Evolutionary conservation across 1,140 invertebrate species (phyloP).

Genomic region (Stegodyphus dumicola): DNA sequence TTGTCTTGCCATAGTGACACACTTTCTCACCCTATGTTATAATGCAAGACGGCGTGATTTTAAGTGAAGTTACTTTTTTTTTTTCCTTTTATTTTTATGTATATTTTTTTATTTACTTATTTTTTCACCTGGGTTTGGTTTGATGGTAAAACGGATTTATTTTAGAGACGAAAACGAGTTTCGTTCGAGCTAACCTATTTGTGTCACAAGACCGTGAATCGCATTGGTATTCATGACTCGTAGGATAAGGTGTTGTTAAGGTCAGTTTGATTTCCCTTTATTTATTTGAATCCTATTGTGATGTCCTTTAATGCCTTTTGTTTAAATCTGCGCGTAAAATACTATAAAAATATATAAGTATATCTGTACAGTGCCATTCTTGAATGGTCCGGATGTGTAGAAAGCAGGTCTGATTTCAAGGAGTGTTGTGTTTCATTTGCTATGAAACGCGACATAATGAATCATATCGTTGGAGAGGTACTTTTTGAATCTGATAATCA

Average conservation of each 20-base stretch:
- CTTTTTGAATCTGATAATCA: no score
- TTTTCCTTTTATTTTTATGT: not conserved
- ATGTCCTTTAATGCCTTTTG: slow-evolving; percentile 51
- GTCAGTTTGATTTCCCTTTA: slow-evolving; percentile 13
- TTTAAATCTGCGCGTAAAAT: slow-evolving; percentile 42
- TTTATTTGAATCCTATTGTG: slow-evolving; percentile 21
- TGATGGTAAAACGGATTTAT: slow-evolving; percentile 20
- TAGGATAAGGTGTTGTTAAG: slow-evolving; percentile 41
- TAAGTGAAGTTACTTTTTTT: not conserved
- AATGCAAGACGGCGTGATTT: not conserved
- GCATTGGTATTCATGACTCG: slow-evolving; percentile 31
- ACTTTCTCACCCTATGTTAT: slow-evolving; percentile 37
- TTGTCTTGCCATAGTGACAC: slow-evolving; percentile 59
- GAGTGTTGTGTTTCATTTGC: no score
- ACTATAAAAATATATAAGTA: slow-evolving; percentile 26
- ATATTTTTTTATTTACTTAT: not conserved
- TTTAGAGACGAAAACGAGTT: slow-evolving; percentile 42
- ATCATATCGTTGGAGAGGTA: no score
- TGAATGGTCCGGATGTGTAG: no score
- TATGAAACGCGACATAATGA: no score
- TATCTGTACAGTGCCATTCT: not conserved
- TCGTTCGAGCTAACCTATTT: slow-evolving; percentile 51
- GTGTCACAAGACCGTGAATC: slow-evolving; percentile 42
- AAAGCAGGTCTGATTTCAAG: no score
- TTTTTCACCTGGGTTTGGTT: not conserved